Conservation (phyloP, 2,888 invertebrate species). For the Phyto melanocephala region DNA sequence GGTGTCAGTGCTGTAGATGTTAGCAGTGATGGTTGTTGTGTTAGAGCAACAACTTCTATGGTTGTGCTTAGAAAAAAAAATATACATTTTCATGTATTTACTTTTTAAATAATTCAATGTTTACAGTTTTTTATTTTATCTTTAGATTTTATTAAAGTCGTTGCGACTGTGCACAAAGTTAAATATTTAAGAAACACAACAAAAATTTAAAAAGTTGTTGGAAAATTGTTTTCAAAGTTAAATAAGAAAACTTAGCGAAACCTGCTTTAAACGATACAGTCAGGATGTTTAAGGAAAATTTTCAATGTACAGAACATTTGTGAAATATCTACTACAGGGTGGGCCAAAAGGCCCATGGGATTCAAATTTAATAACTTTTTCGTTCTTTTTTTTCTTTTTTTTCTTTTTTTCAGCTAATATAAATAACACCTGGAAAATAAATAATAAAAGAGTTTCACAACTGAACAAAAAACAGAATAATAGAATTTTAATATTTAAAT, state of each 20-base stretch:
- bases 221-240: not conserved
- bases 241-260: not conserved
- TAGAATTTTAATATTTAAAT: no score
- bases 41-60: not conserved
- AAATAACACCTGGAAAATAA: no score
- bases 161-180: not conserved
- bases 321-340: no score
- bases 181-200: not conserved
- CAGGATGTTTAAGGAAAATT: no score
- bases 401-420: no score
- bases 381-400: no score
- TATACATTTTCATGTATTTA: constrained; percentile 27
- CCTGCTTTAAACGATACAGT: no score
- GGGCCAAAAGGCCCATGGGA: no score
- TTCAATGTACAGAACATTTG: no score
- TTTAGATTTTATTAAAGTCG: not conserved
- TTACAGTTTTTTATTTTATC: constrained; percentile 21
- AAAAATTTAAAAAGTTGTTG: not conserved
- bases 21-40: not conserved
- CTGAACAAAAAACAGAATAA: no score
- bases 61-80: not conserved
- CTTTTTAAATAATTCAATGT: constrained; percentile 43
- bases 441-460: no score
- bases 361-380: no score
- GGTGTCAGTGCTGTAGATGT: not conserved